These are phyloP conservation scores for Oriolus oriolus DNA, from an alignment of 2,113 vertebrate genomes.

Conservation along the genomic window DNA sequence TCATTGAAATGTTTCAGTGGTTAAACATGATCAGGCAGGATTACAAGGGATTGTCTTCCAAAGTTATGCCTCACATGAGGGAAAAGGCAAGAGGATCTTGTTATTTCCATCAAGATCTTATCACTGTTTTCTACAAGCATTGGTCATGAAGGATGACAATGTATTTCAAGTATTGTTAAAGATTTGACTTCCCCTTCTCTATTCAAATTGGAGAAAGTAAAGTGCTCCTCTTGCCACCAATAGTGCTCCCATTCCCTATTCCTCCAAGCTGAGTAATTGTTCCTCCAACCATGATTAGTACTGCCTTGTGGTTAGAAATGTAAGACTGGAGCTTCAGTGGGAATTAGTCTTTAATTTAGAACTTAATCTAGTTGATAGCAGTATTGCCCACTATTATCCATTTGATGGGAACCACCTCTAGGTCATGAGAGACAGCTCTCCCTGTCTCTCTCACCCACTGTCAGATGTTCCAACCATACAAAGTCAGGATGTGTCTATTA, in stretches of 20 bases:
- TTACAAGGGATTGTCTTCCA: background rate
- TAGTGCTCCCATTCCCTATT: background rate
- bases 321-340: background rate
- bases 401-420: background rate
- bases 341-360: background rate
- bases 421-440: background rate
- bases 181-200: background rate
- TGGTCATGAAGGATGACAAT: background rate
- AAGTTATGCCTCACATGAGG: fast-evolving
- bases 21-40: background rate
- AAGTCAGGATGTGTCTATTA: background rate
- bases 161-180: background rate
- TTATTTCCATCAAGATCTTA: background rate
- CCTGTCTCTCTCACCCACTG: background rate
- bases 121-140: background rate
- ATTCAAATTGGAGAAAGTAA: background rate
- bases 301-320: background rate
- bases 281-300: background rate
- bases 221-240: background rate
- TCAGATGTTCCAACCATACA: background rate
- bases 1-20: background rate
- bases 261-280: background rate
- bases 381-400: background rate
- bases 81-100: background rate
- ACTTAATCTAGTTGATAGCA: background rate